Evolutionary conservation across 2,797 vertebrate species (phyloP).

Genomic region (Brachyrhaphis roseni): DNA sequence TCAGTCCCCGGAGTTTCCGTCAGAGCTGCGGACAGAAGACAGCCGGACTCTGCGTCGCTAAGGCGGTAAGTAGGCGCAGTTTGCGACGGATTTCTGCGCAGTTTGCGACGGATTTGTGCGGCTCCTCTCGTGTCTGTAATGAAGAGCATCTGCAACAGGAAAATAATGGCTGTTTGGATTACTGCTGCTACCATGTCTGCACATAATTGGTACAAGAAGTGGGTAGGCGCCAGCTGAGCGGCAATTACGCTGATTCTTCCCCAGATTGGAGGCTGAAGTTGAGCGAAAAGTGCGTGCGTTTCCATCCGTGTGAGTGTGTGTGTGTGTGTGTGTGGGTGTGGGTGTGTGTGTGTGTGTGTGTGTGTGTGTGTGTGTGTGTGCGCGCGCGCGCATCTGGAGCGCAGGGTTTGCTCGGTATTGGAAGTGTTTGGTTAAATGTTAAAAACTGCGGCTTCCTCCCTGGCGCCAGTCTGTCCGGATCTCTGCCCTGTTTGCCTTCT

Average conservation of each 20-base stretch:
- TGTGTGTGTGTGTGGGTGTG: slow-evolving; percentile 83
- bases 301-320: slow-evolving; percentile 58
- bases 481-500: slow-evolving; percentile 93
- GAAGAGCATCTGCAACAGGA: slow-evolving; percentile 79
- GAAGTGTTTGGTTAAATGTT: slow-evolving; percentile 98
- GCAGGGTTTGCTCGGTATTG: slow-evolving; percentile 91
- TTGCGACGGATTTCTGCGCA: neutral
- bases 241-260: slow-evolving; percentile 84
- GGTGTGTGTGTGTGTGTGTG: slow-evolving; percentile 51
- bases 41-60: slow-evolving; percentile 98
- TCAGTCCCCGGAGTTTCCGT: slow-evolving; percentile 95
- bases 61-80: slow-evolving; percentile 79
- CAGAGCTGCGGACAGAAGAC: slow-evolving; percentile 93
- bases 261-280: slow-evolving; percentile 82
- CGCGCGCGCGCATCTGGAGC: slow-evolving; percentile 89
- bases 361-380: slow-evolving; percentile 82
- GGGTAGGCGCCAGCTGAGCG: slow-evolving; percentile 86
- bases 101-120: neutral
- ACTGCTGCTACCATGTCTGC: slow-evolving; percentile 80
- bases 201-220: slow-evolving; percentile 88
- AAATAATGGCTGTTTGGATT: slow-evolving; percentile 80
- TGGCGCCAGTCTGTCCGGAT: slow-evolving; percentile 98
- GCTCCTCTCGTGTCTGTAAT: slow-evolving; percentile 72
- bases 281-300: slow-evolving; percentile 67
- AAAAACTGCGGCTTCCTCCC: slow-evolving; percentile 96